Conservation (phyloP, 2,888 invertebrate species). For the Phania funesta region DNA sequence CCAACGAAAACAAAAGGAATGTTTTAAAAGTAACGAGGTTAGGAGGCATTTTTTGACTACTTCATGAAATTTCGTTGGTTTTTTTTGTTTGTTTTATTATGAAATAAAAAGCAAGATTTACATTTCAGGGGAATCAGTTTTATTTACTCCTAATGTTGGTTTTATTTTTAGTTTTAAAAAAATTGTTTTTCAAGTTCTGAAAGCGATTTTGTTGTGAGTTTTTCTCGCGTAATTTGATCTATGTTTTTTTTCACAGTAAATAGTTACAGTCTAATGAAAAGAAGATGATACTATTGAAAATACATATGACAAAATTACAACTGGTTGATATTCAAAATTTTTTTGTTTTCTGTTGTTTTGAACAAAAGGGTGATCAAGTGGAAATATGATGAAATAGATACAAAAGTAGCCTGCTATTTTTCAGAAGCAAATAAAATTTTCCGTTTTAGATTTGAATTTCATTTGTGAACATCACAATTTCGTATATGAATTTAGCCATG, state of each 20-base stretch:
- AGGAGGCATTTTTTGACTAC: constrained; percentile 29
- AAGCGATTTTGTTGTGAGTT: background rate
- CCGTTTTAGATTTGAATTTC: background rate
- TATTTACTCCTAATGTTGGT: constrained; percentile 10
- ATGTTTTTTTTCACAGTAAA: constrained; percentile 26
- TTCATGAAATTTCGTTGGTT: constrained; percentile 16
- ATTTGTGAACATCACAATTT: background rate
- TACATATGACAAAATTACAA: background rate
- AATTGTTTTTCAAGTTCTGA: constrained; percentile 5
- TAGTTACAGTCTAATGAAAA: constrained; percentile 10
- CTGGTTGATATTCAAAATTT: constrained; percentile 17
- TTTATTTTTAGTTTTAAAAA: background rate
- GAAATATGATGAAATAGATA: background rate
- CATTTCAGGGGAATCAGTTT: constrained; percentile 48
- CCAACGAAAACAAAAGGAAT: constrained; percentile 47
- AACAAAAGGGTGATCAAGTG: background rate
- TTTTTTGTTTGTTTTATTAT: background rate
- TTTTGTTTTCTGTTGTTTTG: background rate
- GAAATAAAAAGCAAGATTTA: constrained; percentile 30
- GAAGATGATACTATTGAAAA: background rate
- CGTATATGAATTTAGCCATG: too few relatives aligned
- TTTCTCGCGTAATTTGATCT: constrained; percentile 22
- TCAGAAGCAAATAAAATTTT: background rate
- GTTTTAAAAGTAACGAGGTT: constrained; percentile 42
- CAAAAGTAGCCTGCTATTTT: background rate